Percentiles rank a stretch among this genome's conserved stretches.
These are phyloP conservation scores for Amblyraja radiata DNA, from an alignment of 2,797 vertebrate species.

Conservation along the genomic window DNA sequence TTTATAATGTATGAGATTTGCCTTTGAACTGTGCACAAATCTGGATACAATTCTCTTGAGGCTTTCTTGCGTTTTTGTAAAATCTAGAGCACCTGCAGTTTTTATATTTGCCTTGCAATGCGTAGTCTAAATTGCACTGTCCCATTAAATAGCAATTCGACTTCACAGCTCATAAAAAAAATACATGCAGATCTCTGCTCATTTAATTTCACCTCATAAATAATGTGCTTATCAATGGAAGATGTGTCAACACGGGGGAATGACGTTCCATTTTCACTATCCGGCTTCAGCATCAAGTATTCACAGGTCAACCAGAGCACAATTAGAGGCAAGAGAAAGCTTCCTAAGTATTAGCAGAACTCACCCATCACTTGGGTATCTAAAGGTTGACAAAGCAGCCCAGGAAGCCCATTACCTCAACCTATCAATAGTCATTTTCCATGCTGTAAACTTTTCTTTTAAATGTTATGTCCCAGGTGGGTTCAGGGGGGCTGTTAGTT, in stretches of 20 bases:
- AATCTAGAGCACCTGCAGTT: neutral
- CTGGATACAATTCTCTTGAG: neutral
- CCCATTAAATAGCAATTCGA: neutral
- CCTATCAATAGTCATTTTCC: neutral
- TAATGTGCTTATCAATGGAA: neutral
- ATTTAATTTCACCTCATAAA: neutral
- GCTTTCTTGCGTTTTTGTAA: neutral
- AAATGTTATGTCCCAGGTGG: neutral
- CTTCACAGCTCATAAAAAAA: neutral
- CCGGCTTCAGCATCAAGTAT: neutral
- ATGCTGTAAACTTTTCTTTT: neutral
- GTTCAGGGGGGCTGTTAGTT: neutral
- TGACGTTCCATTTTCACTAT: neutral
- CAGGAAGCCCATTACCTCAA: neutral
- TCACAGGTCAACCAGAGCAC: neutral
- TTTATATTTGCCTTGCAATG: neutral
- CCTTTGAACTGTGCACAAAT: neutral
- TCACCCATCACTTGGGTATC: neutral
- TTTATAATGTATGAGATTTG: slow-evolving; percentile 5
- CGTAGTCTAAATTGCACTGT: neutral
- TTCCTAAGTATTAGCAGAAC: neutral
- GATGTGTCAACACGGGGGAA: neutral
- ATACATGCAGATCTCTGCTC: neutral
- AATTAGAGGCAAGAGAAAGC: neutral
- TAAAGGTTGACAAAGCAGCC: neutral